Evolutionary conservation across 2,888 invertebrate species (phyloP), one percentile per base, ranked within the genome.

Genomic region (Chloroclysta siterata): DNA sequence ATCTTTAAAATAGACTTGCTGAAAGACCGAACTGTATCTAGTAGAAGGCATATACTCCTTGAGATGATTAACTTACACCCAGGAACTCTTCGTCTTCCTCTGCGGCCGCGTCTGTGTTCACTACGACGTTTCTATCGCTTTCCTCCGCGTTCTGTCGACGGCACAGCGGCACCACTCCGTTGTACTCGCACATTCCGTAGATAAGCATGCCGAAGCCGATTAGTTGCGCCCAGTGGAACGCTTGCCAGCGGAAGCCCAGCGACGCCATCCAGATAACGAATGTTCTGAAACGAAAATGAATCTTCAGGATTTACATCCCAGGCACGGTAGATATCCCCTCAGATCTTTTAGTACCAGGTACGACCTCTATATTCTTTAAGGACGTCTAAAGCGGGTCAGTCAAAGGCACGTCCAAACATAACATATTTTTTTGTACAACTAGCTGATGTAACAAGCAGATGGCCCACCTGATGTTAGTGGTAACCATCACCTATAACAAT

Each of bases 211-310:
- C 77, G 82, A 98, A 98, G 5, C 98, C 98, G 72, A 97, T 83
- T 46, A 97, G 88, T 93, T 97, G 97, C 65, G 96, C 92, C 87
- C 95, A 95, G 86, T 97, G 95, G 88, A 99, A 97, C 0, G 80
- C 75, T 88, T 99, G 98, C 96, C 97, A 97, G 42, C 93, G 80
- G 39, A 98, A 92, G 0, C 93, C 87, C 50, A 99, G 90, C 0
- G 97, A 96, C 57, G 97, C 94, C 65, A 94, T 89, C 98, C 98
- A 99, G 77, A 99, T 97, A n/a, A 98, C 94, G 51, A 98, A 92
- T 0, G 98, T 98, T 70, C 98, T 94, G 71, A 72, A 79, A 77
- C 56, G 36, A 8, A 8, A 36, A n/a, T n/a, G n/a, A n/a, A n/a
- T n/a, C n/a, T n/a, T n/a, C n/a, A n/a, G n/a, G n/a, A n/a, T n/a